A percentile compares a stretch with the other conserved stretches of the same genome.
Conservation (phyloP, 1,140 invertebrate species). For the Drosophila sucinea region DNA sequence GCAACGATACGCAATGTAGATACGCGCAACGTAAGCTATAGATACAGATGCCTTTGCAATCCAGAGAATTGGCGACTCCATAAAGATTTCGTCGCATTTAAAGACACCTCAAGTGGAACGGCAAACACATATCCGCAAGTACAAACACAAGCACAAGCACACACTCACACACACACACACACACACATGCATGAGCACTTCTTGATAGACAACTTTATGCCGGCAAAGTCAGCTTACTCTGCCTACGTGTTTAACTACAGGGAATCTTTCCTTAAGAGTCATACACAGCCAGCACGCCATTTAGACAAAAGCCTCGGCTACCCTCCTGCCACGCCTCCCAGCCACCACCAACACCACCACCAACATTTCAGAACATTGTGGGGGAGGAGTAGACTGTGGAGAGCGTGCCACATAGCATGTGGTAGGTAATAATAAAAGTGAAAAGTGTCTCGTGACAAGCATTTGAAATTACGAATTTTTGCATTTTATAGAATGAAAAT, state of each 20-base stretch:
- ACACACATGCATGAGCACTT: slow-evolving; percentile 29
- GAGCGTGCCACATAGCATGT: slow-evolving; percentile 52
- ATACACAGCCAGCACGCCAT: slow-evolving; percentile 39
- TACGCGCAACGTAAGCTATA: slow-evolving; percentile 36
- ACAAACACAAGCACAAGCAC: slow-evolving; percentile 26
- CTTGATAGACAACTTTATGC: slow-evolving; percentile 64
- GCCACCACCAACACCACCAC: slow-evolving; percentile 1
- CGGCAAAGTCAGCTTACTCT: slow-evolving; percentile 37
- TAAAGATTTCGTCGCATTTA: slow-evolving; percentile 78
- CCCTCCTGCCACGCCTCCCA: too few relatives aligned
- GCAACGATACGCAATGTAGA: slow-evolving; percentile 46
- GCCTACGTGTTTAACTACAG: slow-evolving; percentile 68
- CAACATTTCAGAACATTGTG: neutral
- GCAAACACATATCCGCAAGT: slow-evolving; percentile 44
- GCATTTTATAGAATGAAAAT: slow-evolving; percentile 18
- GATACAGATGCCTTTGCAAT: slow-evolving; percentile 48
- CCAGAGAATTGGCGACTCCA: slow-evolving; percentile 53
- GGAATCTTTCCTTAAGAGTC: slow-evolving; percentile 36
- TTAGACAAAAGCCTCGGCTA: slow-evolving; percentile 45
- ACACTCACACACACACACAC: slow-evolving; percentile 28
- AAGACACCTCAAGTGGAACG: slow-evolving; percentile 79
- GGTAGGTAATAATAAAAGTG: slow-evolving; percentile 42
- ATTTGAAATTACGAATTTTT: slow-evolving; percentile 25
- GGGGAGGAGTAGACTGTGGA: neutral
- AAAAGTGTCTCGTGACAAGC: slow-evolving; percentile 39